Percentiles rank a stretch among this genome's conserved stretches.
These are phyloP conservation scores for Prosapia bicincta DNA, from an alignment of 2,888 invertebrate genomes.

Conservation along the genomic window DNA sequence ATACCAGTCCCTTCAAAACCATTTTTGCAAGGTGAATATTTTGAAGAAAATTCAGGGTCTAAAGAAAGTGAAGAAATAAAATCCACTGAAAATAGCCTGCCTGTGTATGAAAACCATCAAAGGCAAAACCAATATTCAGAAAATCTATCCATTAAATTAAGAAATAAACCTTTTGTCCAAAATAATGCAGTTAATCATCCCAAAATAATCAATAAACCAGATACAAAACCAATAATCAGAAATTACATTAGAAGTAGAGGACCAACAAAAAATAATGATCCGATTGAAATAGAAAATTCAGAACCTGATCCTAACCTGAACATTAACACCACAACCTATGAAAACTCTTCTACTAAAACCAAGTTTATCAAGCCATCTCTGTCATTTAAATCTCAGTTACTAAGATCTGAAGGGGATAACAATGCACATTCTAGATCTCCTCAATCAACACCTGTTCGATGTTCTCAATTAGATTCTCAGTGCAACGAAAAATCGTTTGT, in stretches of 20 bases:
- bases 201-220: background rate
- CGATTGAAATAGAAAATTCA: background rate
- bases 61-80: background rate
- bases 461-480: conserved; percentile 34
- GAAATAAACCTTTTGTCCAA: background rate
- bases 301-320: background rate
- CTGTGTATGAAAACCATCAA: background rate
- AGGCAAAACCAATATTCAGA: background rate
- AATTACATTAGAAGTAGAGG: background rate
- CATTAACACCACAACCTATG: background rate
- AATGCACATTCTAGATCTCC: conserved; percentile 14
- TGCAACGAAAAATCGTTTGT: conserved; percentile 39
- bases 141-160: background rate
- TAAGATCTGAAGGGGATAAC: background rate
- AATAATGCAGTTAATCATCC: background rate
- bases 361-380: background rate
- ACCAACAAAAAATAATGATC: background rate
- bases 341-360: background rate
- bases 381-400: background rate
- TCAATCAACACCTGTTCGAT: conserved; percentile 42
- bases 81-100: background rate
- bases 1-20: background rate
- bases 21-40: background rate
- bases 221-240: background rate
- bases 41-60: background rate